These are phyloP conservation scores for Tetranychus piercei DNA, from an alignment of 2,888 invertebrate genomes.

Conservation along the genomic window DNA sequence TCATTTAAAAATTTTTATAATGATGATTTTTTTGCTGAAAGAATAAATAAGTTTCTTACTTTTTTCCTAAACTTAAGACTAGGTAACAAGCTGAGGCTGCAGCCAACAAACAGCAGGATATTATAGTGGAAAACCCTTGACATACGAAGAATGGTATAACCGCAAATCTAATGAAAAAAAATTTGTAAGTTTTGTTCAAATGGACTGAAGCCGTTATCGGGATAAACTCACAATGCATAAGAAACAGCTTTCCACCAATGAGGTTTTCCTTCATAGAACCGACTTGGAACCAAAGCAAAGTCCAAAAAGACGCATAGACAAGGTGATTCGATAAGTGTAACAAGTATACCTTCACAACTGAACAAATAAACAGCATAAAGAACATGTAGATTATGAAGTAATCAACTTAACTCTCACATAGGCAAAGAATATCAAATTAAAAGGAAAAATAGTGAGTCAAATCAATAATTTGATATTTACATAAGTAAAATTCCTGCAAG, in stretches of 20 bases:
- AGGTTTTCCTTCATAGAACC: slow-evolving; percentile 58
- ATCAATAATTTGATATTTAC: slow-evolving; percentile 12
- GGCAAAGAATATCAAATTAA: background rate
- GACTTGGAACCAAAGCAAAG: slow-evolving; percentile 67
- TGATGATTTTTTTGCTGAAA: background rate
- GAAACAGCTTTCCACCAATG: slow-evolving; percentile 71
- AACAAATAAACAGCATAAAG: background rate
- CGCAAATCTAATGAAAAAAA: slow-evolving; percentile 46
- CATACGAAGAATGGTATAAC: slow-evolving; percentile 61
- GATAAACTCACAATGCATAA: slow-evolving; percentile 37
- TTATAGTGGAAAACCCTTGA: slow-evolving; percentile 51
- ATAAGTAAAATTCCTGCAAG: slow-evolving; percentile 18
- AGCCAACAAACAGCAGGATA: slow-evolving; percentile 74
- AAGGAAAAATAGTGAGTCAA: background rate
- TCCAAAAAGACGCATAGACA: slow-evolving; percentile 93
- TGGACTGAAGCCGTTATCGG: background rate
- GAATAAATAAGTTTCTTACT: slow-evolving; percentile 46
- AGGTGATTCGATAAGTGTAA: slow-evolving; percentile 79
- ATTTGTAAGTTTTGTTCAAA: slow-evolving; percentile 13
- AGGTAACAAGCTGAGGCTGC: slow-evolving; percentile 73
- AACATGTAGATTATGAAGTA: background rate
- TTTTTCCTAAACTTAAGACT: slow-evolving; percentile 82
- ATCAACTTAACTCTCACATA: background rate
- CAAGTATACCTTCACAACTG: slow-evolving; percentile 55
- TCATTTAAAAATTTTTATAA: background rate